Evolutionary conservation across 2,797 vertebrate genomes (phyloP), one percentile per base, ranked within the genome.

Genomic region (Salarias fasciatus): DNA sequence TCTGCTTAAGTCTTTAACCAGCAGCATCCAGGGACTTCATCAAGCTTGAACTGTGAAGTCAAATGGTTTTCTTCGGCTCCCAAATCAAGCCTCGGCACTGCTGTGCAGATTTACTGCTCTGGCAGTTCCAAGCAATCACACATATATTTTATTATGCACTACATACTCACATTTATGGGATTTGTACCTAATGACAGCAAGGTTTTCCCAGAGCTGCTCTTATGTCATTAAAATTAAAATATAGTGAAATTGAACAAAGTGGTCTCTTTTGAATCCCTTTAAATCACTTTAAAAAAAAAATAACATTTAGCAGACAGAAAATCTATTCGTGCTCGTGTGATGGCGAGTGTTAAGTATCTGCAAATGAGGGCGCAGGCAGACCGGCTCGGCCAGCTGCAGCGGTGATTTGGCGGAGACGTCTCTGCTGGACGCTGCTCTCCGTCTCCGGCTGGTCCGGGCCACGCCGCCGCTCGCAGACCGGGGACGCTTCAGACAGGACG

Each of bases 1-100:
- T 93, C 92, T 92, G 91, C 88, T 92, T 77, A 91, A 91, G 88
- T 85, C 89, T 91, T 92, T 92, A 91, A 91, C 88, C 87, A 84
- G 80, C 79, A 70, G 78, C 79, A 80, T 89, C 82, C 69, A 77
- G 90, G 89, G 91, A 92, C 89, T 88, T 90, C 83, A 87, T 90
- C 88, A 86, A 89, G 88, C 86, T 79, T 87, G 83, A 89, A 83
- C 86, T 91, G 87, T 83, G 83, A 89, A 88, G 87, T 90, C 82
- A 88, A 90, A 89, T 89, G 79, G 74, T 87, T 90, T 90, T 85
- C 72, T 85, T 83, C 85, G 72, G 75, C 85, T 80, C 78, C 84
- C 79, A 83, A 90, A 80, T 90, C 79, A 83, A 86, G 75, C 80
- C 63, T 35, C 33, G 66, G 61, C 77, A 85, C 82, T 72, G 71